Conservation (phyloP, 2,888 invertebrate species). For the Mesorhabditis spiculigera region DNA sequence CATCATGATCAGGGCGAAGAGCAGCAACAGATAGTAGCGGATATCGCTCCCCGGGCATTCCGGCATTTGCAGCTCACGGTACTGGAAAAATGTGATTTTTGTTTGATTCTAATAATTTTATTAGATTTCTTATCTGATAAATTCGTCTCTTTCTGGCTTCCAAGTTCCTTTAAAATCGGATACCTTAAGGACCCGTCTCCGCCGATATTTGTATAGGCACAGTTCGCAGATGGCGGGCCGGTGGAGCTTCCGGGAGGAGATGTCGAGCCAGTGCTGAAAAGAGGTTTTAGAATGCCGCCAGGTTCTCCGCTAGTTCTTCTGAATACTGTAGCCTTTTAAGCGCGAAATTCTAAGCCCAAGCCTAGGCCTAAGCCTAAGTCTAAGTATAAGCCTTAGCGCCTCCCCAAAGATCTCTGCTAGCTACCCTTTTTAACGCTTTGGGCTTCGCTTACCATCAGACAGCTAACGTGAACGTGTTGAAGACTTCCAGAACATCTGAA, state of each 20-base stretch:
- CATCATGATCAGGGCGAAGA: constrained; percentile 63
- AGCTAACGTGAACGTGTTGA: constrained; percentile 63
- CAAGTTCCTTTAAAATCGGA: no score
- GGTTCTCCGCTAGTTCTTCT: background rate
- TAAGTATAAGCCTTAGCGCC: no score
- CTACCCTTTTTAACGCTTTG: background rate
- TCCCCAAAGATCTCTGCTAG: background rate
- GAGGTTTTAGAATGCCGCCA: background rate
- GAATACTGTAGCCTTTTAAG: constrained; percentile 4
- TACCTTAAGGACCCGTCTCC: constrained; percentile 65
- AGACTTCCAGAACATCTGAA: constrained; percentile 62
- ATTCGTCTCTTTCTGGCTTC: background rate
- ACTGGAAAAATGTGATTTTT: constrained; percentile 55
- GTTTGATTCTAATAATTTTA: no score
- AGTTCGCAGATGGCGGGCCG: constrained; percentile 64
- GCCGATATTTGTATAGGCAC: constrained; percentile 64
- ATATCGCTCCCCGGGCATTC: constrained; percentile 63
- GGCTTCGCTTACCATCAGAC: constrained; percentile 60
- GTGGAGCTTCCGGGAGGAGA: constrained; percentile 61
- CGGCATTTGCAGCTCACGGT: constrained; percentile 63
- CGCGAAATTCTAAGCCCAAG: background rate
- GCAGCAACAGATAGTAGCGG: constrained; percentile 63
- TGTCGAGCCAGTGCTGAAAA: constrained; percentile 64
- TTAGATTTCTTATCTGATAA: constrained; percentile 5
- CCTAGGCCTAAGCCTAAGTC: no score